Conservation (phyloP, 1,140 invertebrate genomes). For the Drosophila quadrilineata region DNA sequence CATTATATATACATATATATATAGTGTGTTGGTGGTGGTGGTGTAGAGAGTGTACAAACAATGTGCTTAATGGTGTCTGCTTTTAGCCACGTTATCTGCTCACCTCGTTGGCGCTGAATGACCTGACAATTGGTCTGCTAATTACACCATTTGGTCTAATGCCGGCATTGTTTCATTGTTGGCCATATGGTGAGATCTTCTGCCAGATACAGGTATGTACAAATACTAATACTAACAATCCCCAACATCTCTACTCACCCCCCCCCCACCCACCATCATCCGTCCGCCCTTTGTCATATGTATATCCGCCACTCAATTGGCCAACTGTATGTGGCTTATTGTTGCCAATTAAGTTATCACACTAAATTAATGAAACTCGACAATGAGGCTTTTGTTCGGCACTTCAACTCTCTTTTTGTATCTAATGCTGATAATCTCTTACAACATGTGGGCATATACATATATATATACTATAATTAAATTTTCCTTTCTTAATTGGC, state of each 20-base stretch:
- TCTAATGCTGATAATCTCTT: neutral
- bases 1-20: no score
- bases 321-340: no score
- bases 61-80: neutral
- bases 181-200: constrained; percentile 93
- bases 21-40: no score
- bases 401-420: no score
- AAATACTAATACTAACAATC: neutral
- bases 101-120: constrained; percentile 91
- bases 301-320: no score
- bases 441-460: neutral
- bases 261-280: no score
- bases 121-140: constrained; percentile 90
- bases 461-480: no score
- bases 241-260: neutral
- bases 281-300: no score
- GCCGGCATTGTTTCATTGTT: constrained; percentile 90
- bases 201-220: constrained; percentile 92
- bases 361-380: constrained; percentile 29
- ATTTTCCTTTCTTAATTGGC: no score
- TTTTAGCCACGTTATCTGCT: constrained; percentile 91
- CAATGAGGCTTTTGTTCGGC: constrained; percentile 3
- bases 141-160: constrained; percentile 91
- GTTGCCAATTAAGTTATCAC: constrained; percentile 33
- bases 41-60: neutral